Evolutionary conservation across 2,888 invertebrate genomes (phyloP).

Genomic region (Parasteatoda lunata): DNA sequence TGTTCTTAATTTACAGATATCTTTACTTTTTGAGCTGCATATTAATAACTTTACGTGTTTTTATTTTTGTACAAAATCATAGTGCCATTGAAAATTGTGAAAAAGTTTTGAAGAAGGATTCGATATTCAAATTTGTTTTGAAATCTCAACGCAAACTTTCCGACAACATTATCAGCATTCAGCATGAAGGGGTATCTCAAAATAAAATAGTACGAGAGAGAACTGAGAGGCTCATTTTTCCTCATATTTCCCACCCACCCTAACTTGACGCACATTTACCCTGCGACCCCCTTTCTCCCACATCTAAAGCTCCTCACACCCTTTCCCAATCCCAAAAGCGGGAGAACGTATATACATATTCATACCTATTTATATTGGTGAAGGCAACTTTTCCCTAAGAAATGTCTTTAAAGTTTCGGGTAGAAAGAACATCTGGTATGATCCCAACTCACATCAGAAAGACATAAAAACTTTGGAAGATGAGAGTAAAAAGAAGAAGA

Average conservation of each 20-base stretch:
- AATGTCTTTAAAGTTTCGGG: conserved; percentile 59
- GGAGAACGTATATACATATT: conserved; percentile 57
- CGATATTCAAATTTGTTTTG: neutral
- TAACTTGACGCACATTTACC: conserved; percentile 32
- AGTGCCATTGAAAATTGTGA: too few species aligned
- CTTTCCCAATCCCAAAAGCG: conserved; percentile 1
- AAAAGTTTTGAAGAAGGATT: neutral
- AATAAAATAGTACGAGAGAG: neutral
- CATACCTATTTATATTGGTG: conserved; percentile 54
- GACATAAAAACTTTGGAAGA: conserved; percentile 43
- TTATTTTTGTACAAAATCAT: too few species aligned
- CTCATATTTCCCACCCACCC: conserved; percentile 41
- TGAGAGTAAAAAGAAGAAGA: neutral
- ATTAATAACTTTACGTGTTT: too few species aligned
- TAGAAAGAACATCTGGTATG: conserved; percentile 61
- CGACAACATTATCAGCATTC: neutral
- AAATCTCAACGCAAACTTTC: neutral
- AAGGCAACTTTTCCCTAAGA: conserved; percentile 51
- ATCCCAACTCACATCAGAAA: conserved; percentile 59
- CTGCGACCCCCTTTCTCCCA: neutral
- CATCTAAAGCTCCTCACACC: conserved; percentile 20
- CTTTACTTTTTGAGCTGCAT: too few species aligned
- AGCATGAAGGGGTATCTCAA: neutral
- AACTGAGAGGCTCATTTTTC: conserved; percentile 43
- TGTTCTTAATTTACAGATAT: too few species aligned